These are phyloP conservation scores for Ammospiza nelsoni DNA, from an alignment of 2,113 vertebrate species.

Conservation along the genomic window DNA sequence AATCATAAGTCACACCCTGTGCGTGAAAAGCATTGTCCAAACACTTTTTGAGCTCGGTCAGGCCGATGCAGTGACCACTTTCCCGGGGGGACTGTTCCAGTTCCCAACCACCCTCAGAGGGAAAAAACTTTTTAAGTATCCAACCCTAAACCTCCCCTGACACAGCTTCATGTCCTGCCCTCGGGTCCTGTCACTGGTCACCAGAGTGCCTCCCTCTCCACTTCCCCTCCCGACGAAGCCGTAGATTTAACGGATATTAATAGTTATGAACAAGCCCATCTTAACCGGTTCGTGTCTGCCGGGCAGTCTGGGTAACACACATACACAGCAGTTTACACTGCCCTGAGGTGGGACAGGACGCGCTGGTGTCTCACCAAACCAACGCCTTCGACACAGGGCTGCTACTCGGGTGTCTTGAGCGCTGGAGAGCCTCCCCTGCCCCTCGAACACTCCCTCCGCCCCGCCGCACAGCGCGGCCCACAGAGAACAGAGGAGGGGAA, in stretches of 20 bases:
- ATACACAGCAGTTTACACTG: rapidly evolving
- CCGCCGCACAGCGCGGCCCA: too few relatives aligned
- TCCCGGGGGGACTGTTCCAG: not conserved
- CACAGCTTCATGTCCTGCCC: not conserved
- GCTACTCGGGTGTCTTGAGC: not conserved
- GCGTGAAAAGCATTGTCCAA: not conserved
- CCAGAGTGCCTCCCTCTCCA: not conserved
- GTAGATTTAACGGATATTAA: not conserved
- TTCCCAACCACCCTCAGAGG: too few relatives aligned
- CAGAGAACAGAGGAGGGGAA: rapidly evolving
- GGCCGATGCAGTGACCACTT: not conserved
- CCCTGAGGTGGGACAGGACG: rapidly evolving
- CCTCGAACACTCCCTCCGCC: rapidly evolving
- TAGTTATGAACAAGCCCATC: too few relatives aligned
- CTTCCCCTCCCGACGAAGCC: not conserved
- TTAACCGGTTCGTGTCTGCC: rapidly evolving
- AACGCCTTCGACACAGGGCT: rapidly evolving
- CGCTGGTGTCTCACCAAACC: rapidly evolving
- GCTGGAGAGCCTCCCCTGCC: not conserved
- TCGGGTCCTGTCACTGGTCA: not conserved
- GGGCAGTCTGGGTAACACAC: rapidly evolving
- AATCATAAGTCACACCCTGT: not conserved
- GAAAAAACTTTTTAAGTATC: not conserved
- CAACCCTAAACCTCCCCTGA: not conserved
- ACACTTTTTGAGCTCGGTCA: not conserved